Evolutionary conservation across 92 coral and sea anemone species (phyloP), one percentile per base, ranked within the genome.

Genomic region (Epizoanthus ramosus): DNA sequence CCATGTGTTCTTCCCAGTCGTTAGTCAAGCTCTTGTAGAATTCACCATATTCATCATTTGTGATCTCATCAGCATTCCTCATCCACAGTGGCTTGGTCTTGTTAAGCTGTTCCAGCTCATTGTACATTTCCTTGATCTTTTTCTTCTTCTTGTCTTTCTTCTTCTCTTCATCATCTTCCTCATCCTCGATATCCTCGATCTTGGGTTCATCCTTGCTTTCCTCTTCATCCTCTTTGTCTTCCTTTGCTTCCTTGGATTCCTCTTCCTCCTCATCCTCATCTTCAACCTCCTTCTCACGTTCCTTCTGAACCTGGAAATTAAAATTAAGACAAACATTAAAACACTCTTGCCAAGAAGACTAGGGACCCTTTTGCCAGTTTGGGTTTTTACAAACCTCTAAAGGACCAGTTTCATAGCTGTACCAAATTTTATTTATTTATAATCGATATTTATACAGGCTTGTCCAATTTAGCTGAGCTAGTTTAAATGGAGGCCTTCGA

Each of bases 71-170:
- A 18, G 99, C 87, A 81, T 92, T 97, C 17, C 99, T 84, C 99
- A 97, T 97, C 99, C 99, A 97, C 85, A 97, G 79, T 6, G 99
- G 99, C 83, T 97, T 97, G 79, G 98, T 97, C 88, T 97, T 97
- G 91, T 97, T 97, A 59, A 97, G 91, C 75, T 90, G 93, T 79
- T 97, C 99, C 88, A 90, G 61, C n/a, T 97, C 99, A 0, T 88
- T 90, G 89, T 97, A 97, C 80, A 94, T 97, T 68, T 97, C 99
- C 82, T 90, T 94, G 71, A 97, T 94, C 59, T 77, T 97, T 86
- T 97, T 97, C 85, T 94, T 95, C 85, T 96, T 94, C 89, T 95
- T 95, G 58, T 97, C 94, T 3, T 86, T 91, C 22, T 88, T 84
- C 39, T 90, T 90, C 22, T 91, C 91, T 21, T 94, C 92, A 63